Conservation (phyloP, 1,140 invertebrate species). For the Temnothorax curvispinosus region DNA sequence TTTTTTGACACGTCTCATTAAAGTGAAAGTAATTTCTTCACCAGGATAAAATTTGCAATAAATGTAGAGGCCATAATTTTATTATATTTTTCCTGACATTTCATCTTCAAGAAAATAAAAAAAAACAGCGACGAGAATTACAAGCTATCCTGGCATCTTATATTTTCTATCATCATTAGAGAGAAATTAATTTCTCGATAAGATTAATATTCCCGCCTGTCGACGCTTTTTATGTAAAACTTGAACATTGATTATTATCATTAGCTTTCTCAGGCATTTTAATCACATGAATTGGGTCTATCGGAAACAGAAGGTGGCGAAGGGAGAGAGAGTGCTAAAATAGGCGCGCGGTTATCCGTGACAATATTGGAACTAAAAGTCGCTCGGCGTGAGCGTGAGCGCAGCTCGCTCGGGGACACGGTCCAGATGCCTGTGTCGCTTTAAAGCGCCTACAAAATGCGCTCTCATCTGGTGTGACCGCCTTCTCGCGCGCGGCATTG, state of each 20-base stretch:
- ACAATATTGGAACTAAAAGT: slow-evolving; percentile 43
- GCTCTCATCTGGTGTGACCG: slow-evolving; percentile 43
- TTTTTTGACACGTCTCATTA: background rate
- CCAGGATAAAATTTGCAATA: background rate
- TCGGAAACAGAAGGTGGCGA: slow-evolving; percentile 30
- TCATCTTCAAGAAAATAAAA: background rate
- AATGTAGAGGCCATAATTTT: background rate
- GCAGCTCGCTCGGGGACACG: background rate
- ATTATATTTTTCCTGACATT: background rate
- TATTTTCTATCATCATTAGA: background rate
- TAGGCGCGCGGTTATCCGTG: slow-evolving; percentile 18
- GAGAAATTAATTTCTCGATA: background rate
- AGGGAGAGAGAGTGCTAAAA: background rate
- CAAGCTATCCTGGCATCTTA: background rate
- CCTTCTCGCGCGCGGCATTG: slow-evolving; percentile 30
- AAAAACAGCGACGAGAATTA: background rate
- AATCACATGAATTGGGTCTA: slow-evolving; percentile 14
- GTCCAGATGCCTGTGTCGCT: slow-evolving; percentile 23
- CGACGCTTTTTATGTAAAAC: background rate
- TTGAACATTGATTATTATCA: background rate
- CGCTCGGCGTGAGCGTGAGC: slow-evolving; percentile 3
- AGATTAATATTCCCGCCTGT: background rate
- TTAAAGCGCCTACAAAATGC: slow-evolving; percentile 49
- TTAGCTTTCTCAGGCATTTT: slow-evolving; percentile 12
- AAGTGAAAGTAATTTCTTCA: slow-evolving; percentile 2